Percentiles rank a stretch among this genome's conserved stretches.
These are phyloP conservation scores for Epizoanthus ramosus DNA, from an alignment of 92 coral and sea anemone species.

Conservation along the genomic window DNA sequence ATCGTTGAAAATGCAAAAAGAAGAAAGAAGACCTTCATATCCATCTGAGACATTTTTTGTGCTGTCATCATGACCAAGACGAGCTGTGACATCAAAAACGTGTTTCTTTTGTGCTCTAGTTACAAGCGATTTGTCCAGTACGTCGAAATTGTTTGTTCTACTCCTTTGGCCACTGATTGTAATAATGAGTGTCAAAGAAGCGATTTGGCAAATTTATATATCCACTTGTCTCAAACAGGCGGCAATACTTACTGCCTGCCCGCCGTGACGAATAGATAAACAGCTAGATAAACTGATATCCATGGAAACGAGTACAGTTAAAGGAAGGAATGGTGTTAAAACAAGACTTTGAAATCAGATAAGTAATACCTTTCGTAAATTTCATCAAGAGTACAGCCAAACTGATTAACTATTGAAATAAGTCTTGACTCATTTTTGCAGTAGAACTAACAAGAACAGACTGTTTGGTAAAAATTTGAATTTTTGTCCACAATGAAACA, in stretches of 20 bases:
- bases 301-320: slow-evolving; percentile 14
- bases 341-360: slow-evolving; percentile 11
- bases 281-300: slow-evolving; percentile 13
- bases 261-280: background rate
- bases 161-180: background rate
- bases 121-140: no score
- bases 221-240: slow-evolving; percentile 12
- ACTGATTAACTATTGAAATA: background rate
- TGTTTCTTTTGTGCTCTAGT: no score
- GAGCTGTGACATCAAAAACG: background rate
- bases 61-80: background rate
- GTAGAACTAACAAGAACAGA: no score
- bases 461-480: no score
- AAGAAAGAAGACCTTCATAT: background rate
- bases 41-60: slow-evolving; percentile 3
- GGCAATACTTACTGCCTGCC: background rate
- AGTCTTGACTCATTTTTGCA: background rate
- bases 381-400: background rate
- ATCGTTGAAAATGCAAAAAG: slow-evolving; percentile 5
- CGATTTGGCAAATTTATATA: background rate
- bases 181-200: background rate
- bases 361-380: background rate
- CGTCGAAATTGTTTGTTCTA: background rate
- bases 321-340: slow-evolving; percentile 35
- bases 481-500: no score